A percentile compares a stretch with the other conserved stretches of the same genome.
These are phyloP conservation scores for Phenganax marumi DNA, from an alignment of 92 coral and sea anemone species.

Conservation along the genomic window DNA sequence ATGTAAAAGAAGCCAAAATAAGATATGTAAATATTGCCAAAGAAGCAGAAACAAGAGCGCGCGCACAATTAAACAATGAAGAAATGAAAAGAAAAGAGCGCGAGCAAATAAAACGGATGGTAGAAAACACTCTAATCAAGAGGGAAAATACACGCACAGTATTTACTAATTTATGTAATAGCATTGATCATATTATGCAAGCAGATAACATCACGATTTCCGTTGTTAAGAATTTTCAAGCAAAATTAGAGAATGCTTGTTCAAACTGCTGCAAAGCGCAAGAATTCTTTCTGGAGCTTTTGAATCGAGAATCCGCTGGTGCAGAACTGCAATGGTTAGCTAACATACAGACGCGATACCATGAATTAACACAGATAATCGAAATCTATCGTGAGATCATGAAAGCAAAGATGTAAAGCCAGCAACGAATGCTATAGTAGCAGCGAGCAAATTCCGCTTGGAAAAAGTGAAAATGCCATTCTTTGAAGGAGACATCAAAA, in stretches of 20 bases:
- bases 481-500: conserved; percentile 57
- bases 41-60: conserved; percentile 32
- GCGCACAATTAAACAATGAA: conserved; percentile 9
- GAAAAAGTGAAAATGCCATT: conserved; percentile 59
- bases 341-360: conserved; percentile 49
- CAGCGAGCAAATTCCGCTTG: conserved; percentile 31
- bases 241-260: conserved; percentile 43
- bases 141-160: neutral
- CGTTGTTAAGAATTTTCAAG: conserved; percentile 24
- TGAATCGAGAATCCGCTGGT: conserved; percentile 28
- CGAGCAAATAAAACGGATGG: neutral
- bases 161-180: neutral
- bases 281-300: conserved; percentile 22
- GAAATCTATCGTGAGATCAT: neutral
- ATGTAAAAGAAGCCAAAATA: conserved; percentile 23
- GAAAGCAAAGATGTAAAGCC: neutral
- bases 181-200: neutral
- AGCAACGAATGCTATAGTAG: neutral
- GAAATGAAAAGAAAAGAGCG: neutral
- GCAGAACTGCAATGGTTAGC: conserved; percentile 53
- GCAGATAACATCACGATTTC: neutral
- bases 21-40: conserved; percentile 17
- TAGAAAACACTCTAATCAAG: neutral
- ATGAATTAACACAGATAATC: conserved; percentile 16
- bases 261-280: conserved; percentile 49